Percentiles rank a stretch among this genome's conserved stretches.
These are phyloP conservation scores for Plutella xylostella DNA, from an alignment of 2,888 invertebrate species.

Conservation along the genomic window DNA sequence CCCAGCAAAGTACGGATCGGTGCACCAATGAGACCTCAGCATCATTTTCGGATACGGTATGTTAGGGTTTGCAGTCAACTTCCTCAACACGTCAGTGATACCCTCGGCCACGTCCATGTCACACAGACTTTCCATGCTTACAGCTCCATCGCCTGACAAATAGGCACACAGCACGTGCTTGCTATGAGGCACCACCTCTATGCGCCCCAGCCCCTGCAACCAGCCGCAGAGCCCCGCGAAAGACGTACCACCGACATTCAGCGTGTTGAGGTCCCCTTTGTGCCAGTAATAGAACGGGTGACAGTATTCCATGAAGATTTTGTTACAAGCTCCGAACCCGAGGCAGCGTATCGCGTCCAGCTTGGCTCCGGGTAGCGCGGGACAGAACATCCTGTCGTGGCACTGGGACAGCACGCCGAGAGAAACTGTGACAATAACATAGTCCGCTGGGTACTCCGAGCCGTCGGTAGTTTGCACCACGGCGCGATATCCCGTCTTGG, in stretches of 20 bases:
- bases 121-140: conserved; percentile 73
- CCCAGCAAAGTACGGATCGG: conserved; percentile 78
- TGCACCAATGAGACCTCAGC: conserved; percentile 78
- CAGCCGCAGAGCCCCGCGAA: conserved; percentile 74
- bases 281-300: conserved; percentile 80
- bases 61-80: conserved; percentile 68
- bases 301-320: conserved; percentile 81
- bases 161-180: conserved; percentile 78
- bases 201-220: conserved; percentile 77
- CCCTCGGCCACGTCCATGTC: conserved; percentile 76
- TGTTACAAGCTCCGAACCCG: conserved; percentile 81
- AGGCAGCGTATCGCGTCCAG: conserved; percentile 74
- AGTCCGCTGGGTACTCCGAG: conserved; percentile 78
- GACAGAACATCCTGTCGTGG: conserved; percentile 75
- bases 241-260: no score
- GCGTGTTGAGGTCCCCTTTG: conserved; percentile 71
- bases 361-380: conserved; percentile 76
- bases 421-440: conserved; percentile 82
- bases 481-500: conserved; percentile 54
- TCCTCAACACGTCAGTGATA: conserved; percentile 72
- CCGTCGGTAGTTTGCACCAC: conserved; percentile 76
- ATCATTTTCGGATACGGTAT: conserved; percentile 77
- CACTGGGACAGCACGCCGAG: conserved; percentile 79
- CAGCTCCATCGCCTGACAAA: conserved; percentile 76
- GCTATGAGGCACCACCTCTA: conserved; percentile 77